These are phyloP conservation scores for Nephrotoma guestfalica DNA, from an alignment of 2,888 invertebrate genomes.

Conservation along the genomic window DNA sequence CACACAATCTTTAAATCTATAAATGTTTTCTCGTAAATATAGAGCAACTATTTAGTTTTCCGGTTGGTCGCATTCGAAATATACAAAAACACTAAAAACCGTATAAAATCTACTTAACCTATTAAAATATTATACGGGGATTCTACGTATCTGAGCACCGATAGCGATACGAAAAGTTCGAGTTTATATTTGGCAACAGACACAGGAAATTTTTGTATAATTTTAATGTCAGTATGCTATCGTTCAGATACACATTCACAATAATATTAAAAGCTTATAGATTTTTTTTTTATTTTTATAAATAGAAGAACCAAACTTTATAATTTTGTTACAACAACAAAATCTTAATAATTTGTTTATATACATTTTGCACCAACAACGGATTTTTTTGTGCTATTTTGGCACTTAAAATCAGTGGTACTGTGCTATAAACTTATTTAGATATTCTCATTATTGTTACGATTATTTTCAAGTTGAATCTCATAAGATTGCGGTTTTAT, in stretches of 20 bases:
- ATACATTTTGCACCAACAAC: neutral
- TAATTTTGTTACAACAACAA: neutral
- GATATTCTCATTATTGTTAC: neutral
- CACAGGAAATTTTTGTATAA: neutral
- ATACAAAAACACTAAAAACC: neutral
- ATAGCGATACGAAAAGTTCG: neutral
- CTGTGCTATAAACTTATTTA: neutral
- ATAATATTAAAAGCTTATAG: neutral
- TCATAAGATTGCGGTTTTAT: neutral
- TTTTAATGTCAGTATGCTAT: neutral
- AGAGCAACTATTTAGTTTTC: neutral
- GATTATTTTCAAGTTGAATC: neutral
- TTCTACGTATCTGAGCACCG: neutral
- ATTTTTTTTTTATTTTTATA: neutral
- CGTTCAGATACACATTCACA: neutral
- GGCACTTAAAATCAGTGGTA: neutral
- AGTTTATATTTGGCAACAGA: neutral
- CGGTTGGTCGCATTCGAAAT: neutral
- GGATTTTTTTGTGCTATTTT: neutral
- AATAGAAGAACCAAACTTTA: neutral
- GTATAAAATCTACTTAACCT: neutral
- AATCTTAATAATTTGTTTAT: neutral
- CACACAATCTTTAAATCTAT: neutral
- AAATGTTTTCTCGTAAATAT: neutral
- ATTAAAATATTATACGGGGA: neutral